Evolutionary conservation across 2,888 invertebrate species (phyloP), one percentile per base, ranked within the genome.

Genomic region (Apodemia mormo): DNA sequence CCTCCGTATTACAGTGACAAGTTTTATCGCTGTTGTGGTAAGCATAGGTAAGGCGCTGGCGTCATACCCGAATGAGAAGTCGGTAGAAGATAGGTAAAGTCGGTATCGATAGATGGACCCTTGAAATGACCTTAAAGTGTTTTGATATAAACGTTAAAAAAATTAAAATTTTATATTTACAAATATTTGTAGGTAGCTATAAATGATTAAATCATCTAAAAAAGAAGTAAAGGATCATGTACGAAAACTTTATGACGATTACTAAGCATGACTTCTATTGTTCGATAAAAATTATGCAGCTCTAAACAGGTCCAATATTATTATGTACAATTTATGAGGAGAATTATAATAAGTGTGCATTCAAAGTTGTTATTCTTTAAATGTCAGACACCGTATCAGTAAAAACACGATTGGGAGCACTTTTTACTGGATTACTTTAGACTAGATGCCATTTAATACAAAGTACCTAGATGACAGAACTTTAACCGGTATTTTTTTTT

Each of bases 221-320:
- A 10, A 29, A 4, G 2, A 5, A 58, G 2, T 29, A 58, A 58
- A 58, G 22, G 30, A 30, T 30, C 9, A 30, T 30, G 5, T 54
- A 22, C n/a, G n/a, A 58, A 49, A 30, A 30, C 33, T 61, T 33
- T 12, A 61, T 14, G 29, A 10, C 33, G 30, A 33, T 61, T 33
- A 29, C 10, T 61, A 33, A 61, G 61, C 30, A 29, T 61, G 10
- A 12, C 30, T 61, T 12, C 30, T 12, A 61, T 61, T 61, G 61
- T 61, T 61, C 12, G 61, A 12, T 33, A 6, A 61, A 56, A 12
- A 61, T 61, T 61, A 61, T 61, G 33, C 61, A 33, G 30, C 61
- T 30, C 61, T 61, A 61, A 61, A 14, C 29, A 14, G 61, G 14
- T 61, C 14, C 33, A 6, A 33, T 14, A 10, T 61, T 33, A 30